Base-by-base conservation (phyloP, 2,113 vertebrate genomes). In the Siniperca knerii region DNA sequence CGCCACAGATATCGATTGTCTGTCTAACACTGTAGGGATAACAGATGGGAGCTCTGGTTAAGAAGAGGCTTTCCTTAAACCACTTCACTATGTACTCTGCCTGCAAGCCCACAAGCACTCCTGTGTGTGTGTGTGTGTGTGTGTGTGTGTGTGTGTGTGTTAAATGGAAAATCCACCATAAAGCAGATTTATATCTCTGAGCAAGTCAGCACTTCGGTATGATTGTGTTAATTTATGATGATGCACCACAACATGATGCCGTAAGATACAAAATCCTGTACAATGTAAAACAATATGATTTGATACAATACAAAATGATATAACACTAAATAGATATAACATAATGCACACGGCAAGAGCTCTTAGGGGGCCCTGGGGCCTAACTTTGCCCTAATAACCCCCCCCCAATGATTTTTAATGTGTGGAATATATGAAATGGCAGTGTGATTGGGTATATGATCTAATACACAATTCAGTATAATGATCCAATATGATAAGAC, bases 1-100 rank as follows among this genome's bases (percentile, higher is more conserved):
- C 12, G 42, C 85, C 82, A 20, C 83, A 83, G 65, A 67, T 91
- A 90, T 93, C 25, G 89, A 91, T 90, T 68, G 79, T 71, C 81
- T 87, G 92, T 86, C 87, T 70, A 61, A 61, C 68, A 52, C 58
- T 86, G 78, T 73, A n/a, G 81, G 82, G 69, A 89, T 84, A 87
- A 90, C 83, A 83, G 85, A 91, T 88, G 86, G 87, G 77, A 23
- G 60, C 80, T 81, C 72, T 44, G 77, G 74, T 82, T 52, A 55
- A 83, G 85, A 83, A 76, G 60, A 83, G 77, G 84, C 81, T 65
- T 68, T 75, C 69, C 68, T 75, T 78, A 82, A 88, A 89, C 55
- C 83, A 79, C 84, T 72, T 40, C 73, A 73, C 82, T 13, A 1
- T 75, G 40, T 18, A 23, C 55, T 77, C 60, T 60, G 65, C 44